Evolutionary conservation across 1,140 invertebrate species (phyloP).

Genomic region (Araneus ventricosus): DNA sequence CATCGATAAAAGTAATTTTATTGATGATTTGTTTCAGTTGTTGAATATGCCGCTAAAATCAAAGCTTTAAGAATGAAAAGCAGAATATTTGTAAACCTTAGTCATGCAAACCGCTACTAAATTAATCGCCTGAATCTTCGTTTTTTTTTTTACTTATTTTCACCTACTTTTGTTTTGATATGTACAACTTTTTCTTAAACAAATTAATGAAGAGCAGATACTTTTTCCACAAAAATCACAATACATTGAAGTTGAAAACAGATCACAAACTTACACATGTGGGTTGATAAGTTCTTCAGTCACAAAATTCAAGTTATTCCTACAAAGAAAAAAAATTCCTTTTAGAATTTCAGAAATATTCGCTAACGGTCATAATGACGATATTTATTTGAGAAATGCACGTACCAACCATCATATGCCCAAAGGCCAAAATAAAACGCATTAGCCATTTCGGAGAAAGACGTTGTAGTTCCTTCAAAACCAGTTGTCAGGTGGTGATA

Average conservation of each 20-base stretch:
- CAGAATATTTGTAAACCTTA: too few relatives aligned
- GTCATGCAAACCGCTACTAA: too few relatives aligned
- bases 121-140: too few relatives aligned
- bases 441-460: conserved; percentile 88
- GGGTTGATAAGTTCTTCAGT: conserved; percentile 99
- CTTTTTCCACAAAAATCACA: too few relatives aligned
- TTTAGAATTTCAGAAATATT: neutral
- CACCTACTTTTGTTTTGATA: too few relatives aligned
- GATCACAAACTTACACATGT: conserved; percentile 86
- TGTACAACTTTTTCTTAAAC: too few relatives aligned
- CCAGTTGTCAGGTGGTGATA: conserved; percentile 86
- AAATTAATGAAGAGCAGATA: too few relatives aligned
- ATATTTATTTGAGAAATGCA: neutral
- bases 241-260: neutral
- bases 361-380: neutral
- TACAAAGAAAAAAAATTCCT: conserved; percentile 76
- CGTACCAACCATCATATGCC: conserved; percentile 95
- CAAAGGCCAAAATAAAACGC: conserved; percentile 96
- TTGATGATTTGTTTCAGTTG: too few relatives aligned
- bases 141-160: too few relatives aligned
- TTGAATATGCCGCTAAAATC: too few relatives aligned
- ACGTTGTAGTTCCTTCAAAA: conserved; percentile 88
- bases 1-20: too few relatives aligned
- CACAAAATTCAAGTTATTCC: conserved; percentile 98
- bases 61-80: too few relatives aligned